Base-by-base conservation (phyloP, 2,113 vertebrate species). In the Cololabis saira region DNA sequence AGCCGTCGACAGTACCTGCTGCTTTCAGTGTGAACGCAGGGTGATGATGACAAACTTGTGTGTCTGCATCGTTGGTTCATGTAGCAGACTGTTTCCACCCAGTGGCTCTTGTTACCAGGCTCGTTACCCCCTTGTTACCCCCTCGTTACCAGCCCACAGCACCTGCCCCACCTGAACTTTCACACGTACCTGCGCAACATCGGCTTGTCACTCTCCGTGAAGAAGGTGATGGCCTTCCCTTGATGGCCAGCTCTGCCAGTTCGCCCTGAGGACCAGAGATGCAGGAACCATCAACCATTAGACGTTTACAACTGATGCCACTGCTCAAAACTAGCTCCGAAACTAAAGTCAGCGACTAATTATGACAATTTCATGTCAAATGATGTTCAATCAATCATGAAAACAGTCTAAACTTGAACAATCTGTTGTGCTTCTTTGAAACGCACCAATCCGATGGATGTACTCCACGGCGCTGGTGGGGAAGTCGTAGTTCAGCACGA, bases 401-500 rank as follows among this genome's bases (percentile, higher is more conserved):
- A 42, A n/a, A n/a, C 2, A 45, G 24, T 27, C 24, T n/a, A 27
- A 27, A 27, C 24, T 2, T 27, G 2, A 3, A 27, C 5, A n/a
- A n/a, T n/a, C n/a, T 27, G 24, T 2, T 27, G 5, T 27, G 24
- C 24, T 27, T 27, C 5, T 13, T 24, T 51, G 14, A 44, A 61
- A 57, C 72, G 9, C 54, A 98, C 97, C 97, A 63, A 99, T 97
- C 33, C 97, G 93, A 81, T 99, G 97, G 71, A 99, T 97, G 85
- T 99, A 99, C 56, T 98, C 97, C 71, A 98, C 94, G 0, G 97
- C 92, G 56, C 95, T 97, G 14, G 96, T 95, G 17, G 97, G 97
- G 59, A 99, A 95, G 83, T 99, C 97, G 0, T 97, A 99, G 73
- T 99, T 99, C 82, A 99, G 93, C 45, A 99, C 97, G 58, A 99